Conservation (phyloP, 2,888 invertebrate species). For the Drosophila austrosaltans region DNA sequence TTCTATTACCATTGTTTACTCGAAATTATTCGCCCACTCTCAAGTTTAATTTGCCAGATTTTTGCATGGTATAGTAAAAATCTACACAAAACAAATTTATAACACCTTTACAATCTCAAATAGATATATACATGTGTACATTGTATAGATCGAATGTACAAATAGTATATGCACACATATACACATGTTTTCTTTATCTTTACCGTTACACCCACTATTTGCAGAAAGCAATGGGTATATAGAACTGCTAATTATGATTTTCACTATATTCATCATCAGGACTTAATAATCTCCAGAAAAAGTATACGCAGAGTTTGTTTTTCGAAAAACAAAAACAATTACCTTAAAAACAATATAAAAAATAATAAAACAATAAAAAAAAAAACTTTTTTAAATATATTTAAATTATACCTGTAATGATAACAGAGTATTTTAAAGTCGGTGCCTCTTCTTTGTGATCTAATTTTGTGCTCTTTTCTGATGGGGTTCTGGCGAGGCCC, state of each 20-base stretch:
- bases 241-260: no score
- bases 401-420: no score
- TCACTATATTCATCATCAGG: no score
- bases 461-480: background rate
- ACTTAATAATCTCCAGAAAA: no score
- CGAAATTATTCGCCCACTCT: slow-evolving; percentile 33
- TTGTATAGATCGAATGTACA: background rate
- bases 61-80: slow-evolving; percentile 27
- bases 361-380: no score
- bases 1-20: slow-evolving; percentile 37
- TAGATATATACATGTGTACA: background rate
- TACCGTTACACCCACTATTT: background rate
- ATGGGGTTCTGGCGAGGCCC: slow-evolving; percentile 1
- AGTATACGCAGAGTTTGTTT: no score
- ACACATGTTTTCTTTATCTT: slow-evolving; percentile 34
- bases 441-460: background rate
- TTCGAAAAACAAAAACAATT: no score
- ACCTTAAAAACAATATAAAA: no score
- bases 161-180: background rate
- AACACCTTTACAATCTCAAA: slow-evolving; percentile 29
- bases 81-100: slow-evolving; percentile 34
- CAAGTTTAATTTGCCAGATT: slow-evolving; percentile 29
- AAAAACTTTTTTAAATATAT: no score
- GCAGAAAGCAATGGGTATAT: background rate
- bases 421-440: background rate